phyloP scores from a whole-genome alignment of 2,113 vertebrate species.

The Procavia capensis region DNA sequence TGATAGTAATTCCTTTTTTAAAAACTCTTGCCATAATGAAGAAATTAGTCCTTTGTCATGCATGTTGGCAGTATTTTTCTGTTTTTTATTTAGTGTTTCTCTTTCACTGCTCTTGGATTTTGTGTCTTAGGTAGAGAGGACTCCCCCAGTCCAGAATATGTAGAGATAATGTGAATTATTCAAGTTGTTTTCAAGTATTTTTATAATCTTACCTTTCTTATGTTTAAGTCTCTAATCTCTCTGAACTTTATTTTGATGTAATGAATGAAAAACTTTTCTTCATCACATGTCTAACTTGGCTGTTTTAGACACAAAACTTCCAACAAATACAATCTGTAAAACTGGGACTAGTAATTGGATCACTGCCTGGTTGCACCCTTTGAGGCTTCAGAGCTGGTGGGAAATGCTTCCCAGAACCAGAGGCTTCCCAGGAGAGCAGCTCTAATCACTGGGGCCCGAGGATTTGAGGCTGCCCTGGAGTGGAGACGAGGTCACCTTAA shows the following conservation, averaged over 20 bases:
- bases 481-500: constrained; percentile 44
- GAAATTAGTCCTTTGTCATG: background rate
- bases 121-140: background rate
- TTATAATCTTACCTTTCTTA: background rate
- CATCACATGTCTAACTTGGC: background rate
- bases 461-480: background rate
- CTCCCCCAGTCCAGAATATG: background rate
- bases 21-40: background rate
- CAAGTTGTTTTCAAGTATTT: constrained; percentile 49
- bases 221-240: constrained; percentile 5
- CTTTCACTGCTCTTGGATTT: background rate
- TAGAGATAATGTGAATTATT: background rate
- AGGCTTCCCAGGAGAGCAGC: background rate
- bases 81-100: background rate
- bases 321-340: background rate
- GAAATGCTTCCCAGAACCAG: background rate
- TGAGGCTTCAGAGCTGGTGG: background rate
- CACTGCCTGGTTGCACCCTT: background rate
- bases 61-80: background rate
- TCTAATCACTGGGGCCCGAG: background rate
- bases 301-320: constrained; percentile 38
- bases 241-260: background rate
- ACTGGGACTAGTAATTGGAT: background rate
- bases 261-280: background rate
- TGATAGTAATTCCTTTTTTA: background rate